Evolutionary conservation across 2,113 vertebrate genomes (phyloP), one percentile per base, ranked within the genome.

Genomic region (Tauraco erythrolophus): DNA sequence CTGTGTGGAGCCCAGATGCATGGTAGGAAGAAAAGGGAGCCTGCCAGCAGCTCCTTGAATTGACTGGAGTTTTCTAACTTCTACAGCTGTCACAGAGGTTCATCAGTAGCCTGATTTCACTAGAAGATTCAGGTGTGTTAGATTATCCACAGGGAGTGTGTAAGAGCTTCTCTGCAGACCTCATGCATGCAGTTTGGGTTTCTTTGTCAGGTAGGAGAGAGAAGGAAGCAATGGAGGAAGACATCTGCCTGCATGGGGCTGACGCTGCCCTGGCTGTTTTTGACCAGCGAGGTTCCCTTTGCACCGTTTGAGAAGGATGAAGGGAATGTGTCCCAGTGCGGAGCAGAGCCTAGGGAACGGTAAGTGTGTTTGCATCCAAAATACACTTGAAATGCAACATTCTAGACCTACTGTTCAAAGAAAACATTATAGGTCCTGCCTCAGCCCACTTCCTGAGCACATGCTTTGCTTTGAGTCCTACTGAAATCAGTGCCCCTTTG

Each of bases 401-500:
- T 45, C 41, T 43, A 83, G 66, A 50, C 31, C 37, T 64, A 4
- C 19, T 56, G 14, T 78, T 92, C 56, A 68, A 71, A 62, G 70
- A 45, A 60, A 45, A 57, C 4, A 5, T 9, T 45, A 31, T 3
- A 48, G 48, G 62, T 81, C 76, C 33, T 89, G 60, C 53, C 48
- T 57, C 41, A 30, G 50, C 37, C 54, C 54, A 80, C 33, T 50
- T 69, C 48, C 53, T 53, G 71, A 88, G 79, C 23, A 28, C 22
- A 27, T 2, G 19, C 27, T 72, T 88, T 75, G 30, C 53, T 92
- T 80, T 72, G 57, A 68, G 37, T 77, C 6, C 53, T 41, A 54
- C 60, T 56, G 76, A 91, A 95, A 95, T 96, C 72, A 84, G 22
- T 74, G 37, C 23, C 16, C 54, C 66, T 91, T 91, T 91, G 70